Conservation (phyloP, 2,113 vertebrate genomes). For the Triplophysa dalaica region DNA sequence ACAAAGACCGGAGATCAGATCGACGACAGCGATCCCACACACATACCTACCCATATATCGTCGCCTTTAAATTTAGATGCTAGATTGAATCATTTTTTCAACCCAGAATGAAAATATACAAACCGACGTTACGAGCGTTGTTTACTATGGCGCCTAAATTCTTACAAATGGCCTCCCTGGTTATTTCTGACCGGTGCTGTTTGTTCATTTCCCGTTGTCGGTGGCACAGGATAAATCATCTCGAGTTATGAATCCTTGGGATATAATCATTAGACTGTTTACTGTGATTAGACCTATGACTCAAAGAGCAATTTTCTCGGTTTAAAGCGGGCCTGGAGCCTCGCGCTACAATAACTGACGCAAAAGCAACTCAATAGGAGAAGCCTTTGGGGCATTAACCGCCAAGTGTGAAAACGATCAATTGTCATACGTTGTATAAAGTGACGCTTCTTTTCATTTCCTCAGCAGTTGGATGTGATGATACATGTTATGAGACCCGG, state of each 20-base stretch:
- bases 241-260: constrained; percentile 19
- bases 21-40: neutral
- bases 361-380: neutral
- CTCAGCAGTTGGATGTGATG: neutral
- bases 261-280: constrained; percentile 16
- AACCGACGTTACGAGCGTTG: neutral
- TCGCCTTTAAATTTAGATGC: neutral
- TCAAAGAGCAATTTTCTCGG: constrained; percentile 21
- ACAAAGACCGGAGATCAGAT: neutral
- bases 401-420: neutral
- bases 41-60: neutral
- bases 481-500: neutral
- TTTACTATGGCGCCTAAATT: constrained; percentile 2
- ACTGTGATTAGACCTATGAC: constrained; percentile 11
- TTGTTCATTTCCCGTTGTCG: constrained; percentile 19
- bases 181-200: constrained; percentile 24
- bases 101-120: neutral
- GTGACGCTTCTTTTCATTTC: neutral
- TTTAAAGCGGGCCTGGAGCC: neutral
- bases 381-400: neutral
- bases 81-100: neutral
- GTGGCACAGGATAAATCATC: constrained; percentile 5
- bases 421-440: neutral
- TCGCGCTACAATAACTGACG: neutral
- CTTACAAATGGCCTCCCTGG: constrained; percentile 14